phyloP scores from a whole-genome alignment of 2,797 vertebrate species.

The Molossus molossus region DNA sequence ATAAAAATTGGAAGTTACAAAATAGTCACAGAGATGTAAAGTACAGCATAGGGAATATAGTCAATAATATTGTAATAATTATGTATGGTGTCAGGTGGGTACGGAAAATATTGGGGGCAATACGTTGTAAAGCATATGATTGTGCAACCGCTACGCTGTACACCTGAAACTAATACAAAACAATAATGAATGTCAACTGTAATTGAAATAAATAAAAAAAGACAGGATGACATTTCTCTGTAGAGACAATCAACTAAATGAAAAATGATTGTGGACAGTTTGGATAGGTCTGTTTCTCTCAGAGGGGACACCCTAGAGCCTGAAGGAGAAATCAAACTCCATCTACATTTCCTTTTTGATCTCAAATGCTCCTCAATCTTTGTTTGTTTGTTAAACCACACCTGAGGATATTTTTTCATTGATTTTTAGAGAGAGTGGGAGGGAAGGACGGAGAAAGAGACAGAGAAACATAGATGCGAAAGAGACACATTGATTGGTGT shows the following conservation, averaged over 20 bases:
- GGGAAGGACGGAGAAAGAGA: too few species aligned
- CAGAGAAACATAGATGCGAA: too few species aligned
- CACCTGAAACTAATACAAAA: not conserved
- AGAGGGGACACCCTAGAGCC: rapidly evolving
- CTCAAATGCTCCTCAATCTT: not conserved
- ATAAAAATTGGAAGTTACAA: not conserved
- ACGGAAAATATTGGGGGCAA: not conserved
- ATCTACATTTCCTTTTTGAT: not conserved
- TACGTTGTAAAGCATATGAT: not conserved
- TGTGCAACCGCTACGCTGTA: not conserved
- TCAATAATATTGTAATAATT: not conserved
- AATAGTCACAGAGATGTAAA: not conserved
- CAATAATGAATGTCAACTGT: not conserved
- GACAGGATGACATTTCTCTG: not conserved
- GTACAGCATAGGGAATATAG: not conserved
- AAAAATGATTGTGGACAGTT: not conserved
- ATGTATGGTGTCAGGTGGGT: not conserved
- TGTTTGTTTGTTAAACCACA: too few species aligned
- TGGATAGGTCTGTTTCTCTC: not conserved
- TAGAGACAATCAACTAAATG: not conserved
- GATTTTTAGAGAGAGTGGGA: too few species aligned
- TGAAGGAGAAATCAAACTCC: not conserved
- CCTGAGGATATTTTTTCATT: too few species aligned
- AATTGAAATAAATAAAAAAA: not conserved
- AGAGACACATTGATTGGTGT: too few species aligned